Evolutionary conservation across 2,888 invertebrate species (phyloP).

Genomic region (Prosapia bicincta): DNA sequence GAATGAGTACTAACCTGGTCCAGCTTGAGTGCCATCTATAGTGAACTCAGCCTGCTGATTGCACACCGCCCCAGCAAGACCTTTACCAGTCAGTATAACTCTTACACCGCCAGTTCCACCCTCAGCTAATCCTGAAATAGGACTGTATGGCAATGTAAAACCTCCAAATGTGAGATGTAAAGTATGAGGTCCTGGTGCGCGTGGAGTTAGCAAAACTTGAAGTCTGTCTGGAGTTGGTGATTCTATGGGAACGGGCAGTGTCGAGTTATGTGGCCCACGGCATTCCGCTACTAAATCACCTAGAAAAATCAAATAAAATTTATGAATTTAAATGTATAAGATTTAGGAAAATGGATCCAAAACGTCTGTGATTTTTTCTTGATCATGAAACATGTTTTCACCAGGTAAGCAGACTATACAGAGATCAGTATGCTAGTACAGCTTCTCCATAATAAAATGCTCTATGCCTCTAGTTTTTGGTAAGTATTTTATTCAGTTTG

Average conservation of each 20-base stretch:
- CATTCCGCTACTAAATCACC: conserved; percentile 56
- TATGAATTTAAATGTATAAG: too few species aligned
- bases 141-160: conserved; percentile 68
- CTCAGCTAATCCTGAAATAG: conserved; percentile 60
- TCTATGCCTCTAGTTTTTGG: not conserved
- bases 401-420: not conserved
- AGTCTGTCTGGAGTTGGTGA: conserved; percentile 54
- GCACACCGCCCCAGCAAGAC: conserved; percentile 86
- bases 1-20: conserved; percentile 56
- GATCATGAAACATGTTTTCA: not conserved
- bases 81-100: conserved; percentile 84
- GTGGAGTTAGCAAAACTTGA: conserved; percentile 55
- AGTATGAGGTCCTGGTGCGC: conserved; percentile 66
- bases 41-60: conserved; percentile 92
- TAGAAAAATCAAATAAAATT: conserved; percentile 35
- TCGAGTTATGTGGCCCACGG: conserved; percentile 47
- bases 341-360: not conserved
- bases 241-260: conserved; percentile 50
- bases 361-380: not conserved
- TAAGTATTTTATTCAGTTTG: too few species aligned
- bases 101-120: conserved; percentile 47
- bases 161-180: conserved; percentile 76
- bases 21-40: conserved; percentile 79
- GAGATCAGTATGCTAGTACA: not conserved
- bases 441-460: not conserved